Percentiles rank a stretch among this genome's conserved stretches.
Evolutionary conservation across 2,797 vertebrate genomes (phyloP).

Genomic region (Sarcoramphus papa): DNA sequence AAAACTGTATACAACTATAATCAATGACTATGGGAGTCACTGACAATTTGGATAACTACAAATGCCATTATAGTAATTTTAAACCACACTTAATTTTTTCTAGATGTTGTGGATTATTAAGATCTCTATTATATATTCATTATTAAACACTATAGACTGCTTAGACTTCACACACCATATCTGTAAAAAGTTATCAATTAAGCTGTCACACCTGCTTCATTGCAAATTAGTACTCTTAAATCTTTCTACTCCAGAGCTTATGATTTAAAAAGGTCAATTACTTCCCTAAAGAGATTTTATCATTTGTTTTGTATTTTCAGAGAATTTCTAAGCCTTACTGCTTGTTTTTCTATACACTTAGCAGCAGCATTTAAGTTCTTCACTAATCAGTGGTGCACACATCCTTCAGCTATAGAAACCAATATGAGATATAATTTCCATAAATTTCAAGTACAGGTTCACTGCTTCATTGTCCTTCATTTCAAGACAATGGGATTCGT

Average conservation of each 20-base stretch:
- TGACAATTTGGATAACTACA: not conserved
- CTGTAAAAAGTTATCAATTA: not conserved
- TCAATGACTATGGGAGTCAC: not conserved
- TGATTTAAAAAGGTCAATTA: conserved; percentile 52
- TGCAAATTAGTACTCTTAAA: conserved; percentile 24
- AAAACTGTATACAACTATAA: not conserved
- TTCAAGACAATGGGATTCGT: not conserved
- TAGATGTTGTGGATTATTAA: not conserved
- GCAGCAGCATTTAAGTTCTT: conserved; percentile 26
- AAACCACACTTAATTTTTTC: not conserved
- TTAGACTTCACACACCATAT: not conserved
- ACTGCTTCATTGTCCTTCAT: not conserved
- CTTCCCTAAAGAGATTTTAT: conserved; percentile 19
- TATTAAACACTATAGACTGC: not conserved
- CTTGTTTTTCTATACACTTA: conserved; percentile 26
- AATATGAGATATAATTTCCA: not conserved
- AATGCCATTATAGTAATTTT: not conserved
- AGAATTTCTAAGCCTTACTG: not conserved
- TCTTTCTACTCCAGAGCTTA: not conserved
- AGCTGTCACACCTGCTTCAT: conserved; percentile 36
- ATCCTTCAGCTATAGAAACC: not conserved
- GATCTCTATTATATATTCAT: not conserved
- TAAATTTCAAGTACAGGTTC: not conserved
- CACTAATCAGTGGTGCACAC: conserved; percentile 27
- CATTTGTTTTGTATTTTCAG: conserved; percentile 38